Evolutionary conservation across 2,797 vertebrate species (phyloP).

Genomic region (Podargus strigoides): DNA sequence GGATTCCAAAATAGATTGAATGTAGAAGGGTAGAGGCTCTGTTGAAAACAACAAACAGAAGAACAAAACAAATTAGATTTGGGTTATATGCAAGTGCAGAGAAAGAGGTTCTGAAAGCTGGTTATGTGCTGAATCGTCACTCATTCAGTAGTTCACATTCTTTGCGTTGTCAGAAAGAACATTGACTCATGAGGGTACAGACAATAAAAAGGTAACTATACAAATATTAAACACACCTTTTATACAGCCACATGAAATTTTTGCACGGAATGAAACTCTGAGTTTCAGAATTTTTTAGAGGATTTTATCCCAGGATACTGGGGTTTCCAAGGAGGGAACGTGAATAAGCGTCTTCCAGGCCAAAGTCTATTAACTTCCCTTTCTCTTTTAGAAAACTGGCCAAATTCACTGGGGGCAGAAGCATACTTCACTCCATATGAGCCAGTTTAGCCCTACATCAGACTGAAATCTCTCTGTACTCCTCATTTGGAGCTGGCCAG

Average conservation of each 20-base stretch:
- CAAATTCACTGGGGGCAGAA: not conserved
- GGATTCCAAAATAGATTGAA: not conserved
- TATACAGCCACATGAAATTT: not conserved
- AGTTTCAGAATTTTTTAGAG: not conserved
- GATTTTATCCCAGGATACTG: not conserved
- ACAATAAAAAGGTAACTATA: not conserved
- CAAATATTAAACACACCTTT: not conserved
- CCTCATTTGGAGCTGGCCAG: not conserved
- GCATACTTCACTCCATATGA: not conserved
- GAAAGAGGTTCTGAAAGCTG: not conserved
- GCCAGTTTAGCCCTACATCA: not conserved
- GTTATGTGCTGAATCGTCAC: not conserved
- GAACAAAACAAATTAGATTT: not conserved
- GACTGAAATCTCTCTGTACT: not conserved
- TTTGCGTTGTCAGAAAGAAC: not conserved
- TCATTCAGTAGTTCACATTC: not conserved
- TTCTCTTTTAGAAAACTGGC: not conserved
- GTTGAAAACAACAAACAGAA: not conserved
- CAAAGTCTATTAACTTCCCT: not conserved
- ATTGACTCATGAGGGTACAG: not conserved
- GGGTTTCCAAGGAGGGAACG: not conserved
- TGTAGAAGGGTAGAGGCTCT: not conserved
- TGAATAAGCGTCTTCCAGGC: not conserved
- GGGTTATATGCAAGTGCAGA: not conserved
- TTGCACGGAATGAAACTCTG: not conserved